Evolutionary conservation across 2,888 invertebrate genomes (phyloP).

Genomic region (Salpingus planirostris): DNA sequence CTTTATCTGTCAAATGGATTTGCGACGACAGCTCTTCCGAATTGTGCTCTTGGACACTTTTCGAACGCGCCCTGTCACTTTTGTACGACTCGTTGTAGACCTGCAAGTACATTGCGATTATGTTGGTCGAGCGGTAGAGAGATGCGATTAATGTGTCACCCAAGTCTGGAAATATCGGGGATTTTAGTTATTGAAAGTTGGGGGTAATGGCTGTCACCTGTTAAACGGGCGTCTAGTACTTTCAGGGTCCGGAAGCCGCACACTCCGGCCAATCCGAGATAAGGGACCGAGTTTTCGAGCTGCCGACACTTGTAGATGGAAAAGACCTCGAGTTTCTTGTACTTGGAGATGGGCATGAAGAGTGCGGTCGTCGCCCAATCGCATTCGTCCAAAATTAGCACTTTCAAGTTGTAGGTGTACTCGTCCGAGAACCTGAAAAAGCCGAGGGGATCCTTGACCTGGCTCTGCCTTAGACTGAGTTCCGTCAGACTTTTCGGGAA

Average conservation of each 20-base stretch:
- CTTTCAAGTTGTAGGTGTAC: constrained; percentile 39
- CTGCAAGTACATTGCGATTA: no score
- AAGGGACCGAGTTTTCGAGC: constrained; percentile 58
- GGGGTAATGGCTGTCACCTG: no score
- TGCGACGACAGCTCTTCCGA: no score
- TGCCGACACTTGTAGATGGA: constrained; percentile 56
- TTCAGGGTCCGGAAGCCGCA: constrained; percentile 57
- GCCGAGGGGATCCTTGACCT: constrained; percentile 22
- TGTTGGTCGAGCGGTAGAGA: no score
- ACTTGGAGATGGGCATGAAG: constrained; percentile 64
- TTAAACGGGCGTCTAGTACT: constrained; percentile 36
- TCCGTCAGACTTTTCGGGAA: constrained; percentile 57
- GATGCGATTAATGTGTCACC: no score
- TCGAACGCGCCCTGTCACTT: no score
- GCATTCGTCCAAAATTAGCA: constrained; percentile 62
- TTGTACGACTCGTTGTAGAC: no score
- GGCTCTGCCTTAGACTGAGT: constrained; percentile 48
- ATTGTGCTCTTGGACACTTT: no score
- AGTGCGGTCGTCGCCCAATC: constrained; percentile 67
- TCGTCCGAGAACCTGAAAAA: constrained; percentile 29
- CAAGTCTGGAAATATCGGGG: no score
- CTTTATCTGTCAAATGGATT: no score
- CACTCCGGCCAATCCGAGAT: constrained; percentile 63
- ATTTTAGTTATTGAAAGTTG: no score
- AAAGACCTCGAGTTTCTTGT: constrained; percentile 52